Evolutionary conservation across 2,113 vertebrate genomes (phyloP), one percentile per base, ranked within the genome.

Genomic region (Dolichotis patagonum): DNA sequence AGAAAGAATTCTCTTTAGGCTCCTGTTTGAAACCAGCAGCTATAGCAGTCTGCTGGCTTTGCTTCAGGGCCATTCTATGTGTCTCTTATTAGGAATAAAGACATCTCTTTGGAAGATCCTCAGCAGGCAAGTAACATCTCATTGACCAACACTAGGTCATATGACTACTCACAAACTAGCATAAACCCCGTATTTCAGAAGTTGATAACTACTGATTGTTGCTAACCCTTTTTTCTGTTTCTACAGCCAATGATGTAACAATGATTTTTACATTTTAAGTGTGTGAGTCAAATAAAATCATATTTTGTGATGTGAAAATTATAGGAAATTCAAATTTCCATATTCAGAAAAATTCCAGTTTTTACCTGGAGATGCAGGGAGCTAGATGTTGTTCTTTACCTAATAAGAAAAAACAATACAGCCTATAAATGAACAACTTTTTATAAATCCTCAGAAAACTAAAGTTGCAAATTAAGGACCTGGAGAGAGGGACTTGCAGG

Each of bases 291-390:
- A 82, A 32, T 92, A 52, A 82, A 88, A 46, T 46, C 46, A 65
- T 84, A 81, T 86, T 92, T 94, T 92, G 38, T 96, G 46, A 46
- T 7, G 7, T 46, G 46, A 46, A 46, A 89, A 85, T 49, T 73
- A 38, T 43, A 58, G 73, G 32, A 88, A 80, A 88, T 88, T 96
- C 88, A 81, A 91, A 88, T 96, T 91, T 88, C 71, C n/a, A 19
- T 69, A 14, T 56, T 77, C n/a, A 82, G 84, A 86, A 43, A 89
- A 75, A 65, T 88, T 89, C 8, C 17, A 58, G 19, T 92, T 96
- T 94, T 24, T 69, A 92, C 49, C 22, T 86, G 35, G 73, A 83
- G 52, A 77, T 54, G 1, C 54, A 67, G 75, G 85, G 49, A 94
- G 65, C 49, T 90, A 89, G 85, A 87, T 84, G 24, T 84, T 52